These are phyloP conservation scores for Subanguina moxae DNA, from an alignment of 1,140 invertebrate species.

Conservation along the genomic window DNA sequence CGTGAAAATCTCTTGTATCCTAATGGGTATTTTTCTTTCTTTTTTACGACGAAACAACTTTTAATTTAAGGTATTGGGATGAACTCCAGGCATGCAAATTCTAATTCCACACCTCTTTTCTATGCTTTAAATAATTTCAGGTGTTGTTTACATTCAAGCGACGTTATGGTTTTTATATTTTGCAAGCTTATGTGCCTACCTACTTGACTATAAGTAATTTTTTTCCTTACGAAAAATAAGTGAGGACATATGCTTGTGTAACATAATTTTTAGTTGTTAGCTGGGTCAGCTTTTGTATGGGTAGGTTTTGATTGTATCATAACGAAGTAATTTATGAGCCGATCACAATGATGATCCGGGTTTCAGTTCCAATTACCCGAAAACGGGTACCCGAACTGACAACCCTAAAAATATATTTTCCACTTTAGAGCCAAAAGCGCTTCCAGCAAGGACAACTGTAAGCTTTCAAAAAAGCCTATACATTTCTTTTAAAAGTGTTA, in stretches of 20 bases:
- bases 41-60: conserved; percentile 6
- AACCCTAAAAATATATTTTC: not conserved
- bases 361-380: no score
- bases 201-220: conserved; percentile 45
- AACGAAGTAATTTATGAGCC: no score
- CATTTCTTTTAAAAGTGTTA: not conserved
- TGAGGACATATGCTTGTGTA: no score
- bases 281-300: conserved; percentile 59
- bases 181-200: conserved; percentile 57
- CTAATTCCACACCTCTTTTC: not conserved
- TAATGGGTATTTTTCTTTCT: conserved; percentile 5
- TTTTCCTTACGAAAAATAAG: not conserved
- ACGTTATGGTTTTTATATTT: conserved; percentile 58
- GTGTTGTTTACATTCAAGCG: conserved; percentile 56
- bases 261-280: not conserved
- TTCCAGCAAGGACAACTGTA: conserved; percentile 56
- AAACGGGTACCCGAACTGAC: no score
- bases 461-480: conserved; percentile 19
- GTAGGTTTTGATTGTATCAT: not conserved
- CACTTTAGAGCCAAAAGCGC: conserved; percentile 49
- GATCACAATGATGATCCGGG: no score
- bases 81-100: conserved; percentile 41
- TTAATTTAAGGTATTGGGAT: conserved; percentile 51
- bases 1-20: conserved; percentile 36
- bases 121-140: conserved; percentile 42